These are phyloP conservation scores for Drosophila siamana DNA, from an alignment of 2,888 invertebrate genomes.

Conservation along the genomic window DNA sequence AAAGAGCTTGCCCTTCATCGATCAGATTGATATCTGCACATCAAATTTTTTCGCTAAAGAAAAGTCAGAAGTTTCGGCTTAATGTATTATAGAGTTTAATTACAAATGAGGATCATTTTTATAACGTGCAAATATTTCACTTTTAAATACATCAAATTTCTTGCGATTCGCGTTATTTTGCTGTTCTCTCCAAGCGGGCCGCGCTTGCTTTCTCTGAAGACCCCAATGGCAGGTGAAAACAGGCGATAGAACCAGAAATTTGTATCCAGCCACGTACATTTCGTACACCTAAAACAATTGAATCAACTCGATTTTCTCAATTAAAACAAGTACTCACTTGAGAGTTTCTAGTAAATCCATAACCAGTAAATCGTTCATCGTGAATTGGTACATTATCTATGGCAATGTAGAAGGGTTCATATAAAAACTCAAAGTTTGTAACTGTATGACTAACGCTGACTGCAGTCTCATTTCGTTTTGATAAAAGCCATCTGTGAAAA, in stretches of 20 bases:
- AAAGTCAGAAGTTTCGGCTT: not conserved
- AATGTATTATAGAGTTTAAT: constrained; percentile 8
- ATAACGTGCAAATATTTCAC: constrained; percentile 92
- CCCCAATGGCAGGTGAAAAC: constrained; percentile 97
- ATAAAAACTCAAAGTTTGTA: constrained; percentile 93
- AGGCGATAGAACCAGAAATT: constrained; percentile 94
- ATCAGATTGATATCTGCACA: not conserved
- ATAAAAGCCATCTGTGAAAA: constrained; percentile 70
- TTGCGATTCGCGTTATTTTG: constrained; percentile 93
- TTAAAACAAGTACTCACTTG: constrained; percentile 88
- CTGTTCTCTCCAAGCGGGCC: constrained; percentile 94
- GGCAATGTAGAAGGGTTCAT: constrained; percentile 96
- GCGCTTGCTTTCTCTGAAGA: constrained; percentile 90
- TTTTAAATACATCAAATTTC: constrained; percentile 93
- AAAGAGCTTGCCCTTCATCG: no score
- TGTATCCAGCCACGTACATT: constrained; percentile 95
- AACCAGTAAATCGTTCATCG: constrained; percentile 95
- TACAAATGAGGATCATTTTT: constrained; percentile 67
- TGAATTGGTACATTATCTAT: constrained; percentile 92
- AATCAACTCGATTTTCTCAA: not conserved
- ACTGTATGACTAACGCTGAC: constrained; percentile 94
- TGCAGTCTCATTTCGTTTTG: constrained; percentile 84
- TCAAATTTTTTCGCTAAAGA: not conserved
- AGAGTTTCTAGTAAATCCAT: constrained; percentile 96
- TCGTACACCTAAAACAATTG: constrained; percentile 92